A percentile compares a stretch with the other conserved stretches of the same genome.
phyloP scores from a whole-genome alignment of 2,797 vertebrate species.

The Tapera naevia region DNA sequence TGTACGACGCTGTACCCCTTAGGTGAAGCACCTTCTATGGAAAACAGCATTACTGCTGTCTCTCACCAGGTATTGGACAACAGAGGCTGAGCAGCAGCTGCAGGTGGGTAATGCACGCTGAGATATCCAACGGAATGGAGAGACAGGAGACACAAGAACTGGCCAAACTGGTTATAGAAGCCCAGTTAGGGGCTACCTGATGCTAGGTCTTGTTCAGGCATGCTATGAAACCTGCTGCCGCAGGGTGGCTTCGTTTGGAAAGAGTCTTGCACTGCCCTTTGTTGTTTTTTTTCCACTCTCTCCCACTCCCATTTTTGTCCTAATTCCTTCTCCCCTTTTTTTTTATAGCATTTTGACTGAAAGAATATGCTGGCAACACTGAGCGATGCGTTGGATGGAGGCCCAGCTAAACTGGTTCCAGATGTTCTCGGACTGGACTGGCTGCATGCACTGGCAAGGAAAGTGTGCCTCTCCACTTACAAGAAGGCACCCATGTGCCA shows the following conservation, averaged over 20 bases:
- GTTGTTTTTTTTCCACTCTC: neutral
- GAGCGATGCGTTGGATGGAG: neutral
- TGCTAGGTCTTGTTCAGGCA: neutral
- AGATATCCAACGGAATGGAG: neutral
- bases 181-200: neutral
- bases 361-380: neutral
- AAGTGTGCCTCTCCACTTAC: neutral
- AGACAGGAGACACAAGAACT: neutral
- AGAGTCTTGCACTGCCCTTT: neutral
- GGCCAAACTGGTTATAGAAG: neutral
- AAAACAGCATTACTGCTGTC: neutral
- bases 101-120: neutral
- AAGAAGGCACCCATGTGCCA: constrained; percentile 37
- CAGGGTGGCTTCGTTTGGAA: neutral
- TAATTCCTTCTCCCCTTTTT: neutral
- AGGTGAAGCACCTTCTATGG: neutral
- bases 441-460: fast-evolving
- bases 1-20: neutral
- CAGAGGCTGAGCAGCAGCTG: neutral
- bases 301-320: neutral
- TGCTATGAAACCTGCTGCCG: neutral
- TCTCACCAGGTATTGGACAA: neutral
- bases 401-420: constrained; percentile 16
- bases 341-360: neutral
- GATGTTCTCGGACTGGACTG: neutral